These are phyloP conservation scores for Montifringilla adamsi DNA, from an alignment of 2,113 vertebrate species.

Conservation along the genomic window DNA sequence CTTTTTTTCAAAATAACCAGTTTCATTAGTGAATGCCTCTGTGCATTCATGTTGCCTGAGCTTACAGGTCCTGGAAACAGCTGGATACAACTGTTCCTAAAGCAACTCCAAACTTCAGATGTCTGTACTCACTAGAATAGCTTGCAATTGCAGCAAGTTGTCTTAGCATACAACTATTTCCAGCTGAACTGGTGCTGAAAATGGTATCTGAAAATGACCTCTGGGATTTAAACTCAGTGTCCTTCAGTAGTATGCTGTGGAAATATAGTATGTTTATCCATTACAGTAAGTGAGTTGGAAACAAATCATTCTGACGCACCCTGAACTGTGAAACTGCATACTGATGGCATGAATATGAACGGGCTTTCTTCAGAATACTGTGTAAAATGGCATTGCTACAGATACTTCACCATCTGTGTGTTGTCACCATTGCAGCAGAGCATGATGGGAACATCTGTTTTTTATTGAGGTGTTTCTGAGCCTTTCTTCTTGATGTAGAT, in stretches of 20 bases:
- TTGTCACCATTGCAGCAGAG: neutral
- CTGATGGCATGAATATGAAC: neutral
- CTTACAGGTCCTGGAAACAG: neutral
- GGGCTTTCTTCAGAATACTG: neutral
- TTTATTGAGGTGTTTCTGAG: neutral
- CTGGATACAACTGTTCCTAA: neutral
- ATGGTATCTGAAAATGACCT: neutral
- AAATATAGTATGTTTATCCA: neutral
- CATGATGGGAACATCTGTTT: neutral
- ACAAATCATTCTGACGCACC: neutral
- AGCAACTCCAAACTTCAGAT: neutral
- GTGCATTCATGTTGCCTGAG: neutral
- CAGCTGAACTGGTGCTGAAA: neutral
- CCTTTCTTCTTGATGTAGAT: conserved; percentile 71
- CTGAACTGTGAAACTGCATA: neutral
- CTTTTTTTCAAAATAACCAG: neutral
- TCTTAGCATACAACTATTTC: neutral
- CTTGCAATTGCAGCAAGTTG: neutral
- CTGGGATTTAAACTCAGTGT: neutral
- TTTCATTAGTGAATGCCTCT: neutral
- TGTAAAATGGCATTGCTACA: neutral
- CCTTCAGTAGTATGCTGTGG: neutral
- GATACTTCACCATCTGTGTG: neutral
- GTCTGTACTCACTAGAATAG: neutral
- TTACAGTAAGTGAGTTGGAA: neutral